Evolutionary conservation across 1,140 invertebrate genomes (phyloP).

Genomic region (Drosophila bifasciata): DNA sequence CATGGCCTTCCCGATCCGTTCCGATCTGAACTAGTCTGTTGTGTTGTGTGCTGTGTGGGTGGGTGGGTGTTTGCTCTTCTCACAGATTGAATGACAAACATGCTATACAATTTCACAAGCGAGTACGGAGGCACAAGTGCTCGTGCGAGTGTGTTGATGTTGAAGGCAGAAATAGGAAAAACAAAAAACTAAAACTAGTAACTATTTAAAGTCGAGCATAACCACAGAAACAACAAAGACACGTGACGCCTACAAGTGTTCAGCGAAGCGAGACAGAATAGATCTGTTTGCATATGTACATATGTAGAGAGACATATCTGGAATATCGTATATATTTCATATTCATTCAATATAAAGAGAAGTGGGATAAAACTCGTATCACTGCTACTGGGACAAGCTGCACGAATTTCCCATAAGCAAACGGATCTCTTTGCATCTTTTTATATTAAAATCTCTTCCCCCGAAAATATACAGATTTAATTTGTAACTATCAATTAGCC

Average conservation of each 20-base stretch:
- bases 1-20: no score
- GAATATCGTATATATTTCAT: no score
- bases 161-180: constrained; percentile 1
- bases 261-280: constrained; percentile 33
- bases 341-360: no score
- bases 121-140: no score
- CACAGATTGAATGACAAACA: constrained; percentile 49
- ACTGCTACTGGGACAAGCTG: no score
- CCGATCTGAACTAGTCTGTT: no score
- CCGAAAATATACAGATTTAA: constrained; percentile 1
- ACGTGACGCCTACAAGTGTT: constrained; percentile 24
- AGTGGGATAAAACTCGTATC: no score
- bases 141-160: not conserved
- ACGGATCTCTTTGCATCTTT: no score
- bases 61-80: constrained; percentile 37
- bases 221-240: constrained; percentile 29
- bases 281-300: no score
- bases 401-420: no score
- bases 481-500: constrained; percentile 41
- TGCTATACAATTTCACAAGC: constrained; percentile 49
- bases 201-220: constrained; percentile 32
- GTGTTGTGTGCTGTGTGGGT: constrained; percentile 32
- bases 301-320: no score
- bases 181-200: constrained; percentile 16
- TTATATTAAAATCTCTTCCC: no score